These are phyloP conservation scores for Andinoacara biseriatus DNA, from an alignment of 2,113 vertebrate species.

Conservation along the genomic window DNA sequence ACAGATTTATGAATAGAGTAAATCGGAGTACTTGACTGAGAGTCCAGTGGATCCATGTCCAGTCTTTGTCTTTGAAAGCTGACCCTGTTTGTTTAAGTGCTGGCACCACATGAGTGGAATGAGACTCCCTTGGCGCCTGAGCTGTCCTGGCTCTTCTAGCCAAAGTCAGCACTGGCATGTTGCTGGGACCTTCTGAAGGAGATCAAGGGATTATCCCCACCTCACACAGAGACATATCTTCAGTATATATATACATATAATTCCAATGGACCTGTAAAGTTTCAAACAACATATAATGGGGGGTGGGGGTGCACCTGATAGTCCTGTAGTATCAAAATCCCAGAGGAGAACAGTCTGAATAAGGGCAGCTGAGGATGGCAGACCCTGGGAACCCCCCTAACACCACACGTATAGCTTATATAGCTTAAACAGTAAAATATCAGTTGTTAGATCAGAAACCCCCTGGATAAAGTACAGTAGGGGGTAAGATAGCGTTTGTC, in stretches of 20 bases:
- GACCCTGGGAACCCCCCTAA: background rate
- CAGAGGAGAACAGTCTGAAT: conserved; percentile 42
- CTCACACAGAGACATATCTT: conserved; percentile 21
- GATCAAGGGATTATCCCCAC: conserved; percentile 64
- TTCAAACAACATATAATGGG: background rate
- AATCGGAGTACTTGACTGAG: conserved; percentile 44
- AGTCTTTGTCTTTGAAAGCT: conserved; percentile 68
- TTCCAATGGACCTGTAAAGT: conserved; percentile 7
- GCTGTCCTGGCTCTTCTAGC: conserved; percentile 57
- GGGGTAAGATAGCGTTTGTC: background rate
- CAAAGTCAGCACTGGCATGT: conserved; percentile 74
- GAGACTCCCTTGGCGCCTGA: conserved; percentile 58
- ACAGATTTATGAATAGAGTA: conserved; percentile 58
- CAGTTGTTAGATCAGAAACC: conserved; percentile 6
- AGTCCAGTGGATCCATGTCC: conserved; percentile 64
- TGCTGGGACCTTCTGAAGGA: conserved; percentile 58
- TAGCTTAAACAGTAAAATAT: conserved; percentile 17
- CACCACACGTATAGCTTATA: background rate
- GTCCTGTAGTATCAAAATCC: background rate
- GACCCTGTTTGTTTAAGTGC: conserved; percentile 76
- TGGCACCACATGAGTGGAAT: conserved; percentile 68
- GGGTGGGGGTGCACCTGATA: background rate
- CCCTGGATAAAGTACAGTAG: conserved; percentile 7
- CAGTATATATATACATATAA: conserved; percentile 3
- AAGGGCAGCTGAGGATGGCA: conserved; percentile 24